Percentiles rank a stretch among this genome's conserved stretches.
phyloP scores from a whole-genome alignment of 2,888 invertebrate species.

The Chrysodeixis includens region DNA sequence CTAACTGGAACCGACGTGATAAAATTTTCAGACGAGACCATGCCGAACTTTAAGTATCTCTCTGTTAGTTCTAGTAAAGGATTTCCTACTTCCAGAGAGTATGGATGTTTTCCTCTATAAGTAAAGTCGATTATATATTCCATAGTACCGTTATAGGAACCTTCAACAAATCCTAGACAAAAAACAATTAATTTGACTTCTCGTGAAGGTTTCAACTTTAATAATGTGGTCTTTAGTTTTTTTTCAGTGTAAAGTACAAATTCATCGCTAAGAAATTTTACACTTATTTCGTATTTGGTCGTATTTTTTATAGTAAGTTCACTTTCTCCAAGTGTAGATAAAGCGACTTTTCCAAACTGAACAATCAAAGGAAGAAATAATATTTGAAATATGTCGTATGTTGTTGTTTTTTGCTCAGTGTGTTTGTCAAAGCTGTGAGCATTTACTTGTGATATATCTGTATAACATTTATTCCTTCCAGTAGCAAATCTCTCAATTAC shows the following conservation, averaged over 20 bases:
- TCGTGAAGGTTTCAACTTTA: conserved; percentile 69
- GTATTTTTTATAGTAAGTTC: conserved; percentile 74
- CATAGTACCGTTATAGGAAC: conserved; percentile 70
- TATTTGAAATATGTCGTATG: conserved; percentile 74
- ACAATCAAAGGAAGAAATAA: conserved; percentile 70
- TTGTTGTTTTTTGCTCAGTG: conserved; percentile 55
- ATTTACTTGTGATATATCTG: conserved; percentile 41
- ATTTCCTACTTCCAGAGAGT: conserved; percentile 71
- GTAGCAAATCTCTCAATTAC: conserved; percentile 62
- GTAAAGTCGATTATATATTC: conserved; percentile 75
- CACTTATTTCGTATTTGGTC: conserved; percentile 68
- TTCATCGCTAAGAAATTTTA: conserved; percentile 68
- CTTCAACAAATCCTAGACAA: conserved; percentile 71
- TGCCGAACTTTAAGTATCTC: conserved; percentile 81
- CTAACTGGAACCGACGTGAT: conserved; percentile 77
- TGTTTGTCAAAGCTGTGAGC: conserved; percentile 68
- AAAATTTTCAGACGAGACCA: conserved; percentile 82
- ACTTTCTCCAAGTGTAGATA: conserved; percentile 72
- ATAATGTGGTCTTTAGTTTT: conserved; percentile 56
- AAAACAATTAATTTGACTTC: conserved; percentile 66
- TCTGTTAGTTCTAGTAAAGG: conserved; percentile 74
- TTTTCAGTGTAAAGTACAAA: conserved; percentile 72
- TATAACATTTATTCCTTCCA: conserved; percentile 66
- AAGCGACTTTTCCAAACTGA: conserved; percentile 78
- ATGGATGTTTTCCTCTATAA: conserved; percentile 74